Evolutionary conservation across 2,113 vertebrate genomes (phyloP).

Genomic region (Gobius niger): DNA sequence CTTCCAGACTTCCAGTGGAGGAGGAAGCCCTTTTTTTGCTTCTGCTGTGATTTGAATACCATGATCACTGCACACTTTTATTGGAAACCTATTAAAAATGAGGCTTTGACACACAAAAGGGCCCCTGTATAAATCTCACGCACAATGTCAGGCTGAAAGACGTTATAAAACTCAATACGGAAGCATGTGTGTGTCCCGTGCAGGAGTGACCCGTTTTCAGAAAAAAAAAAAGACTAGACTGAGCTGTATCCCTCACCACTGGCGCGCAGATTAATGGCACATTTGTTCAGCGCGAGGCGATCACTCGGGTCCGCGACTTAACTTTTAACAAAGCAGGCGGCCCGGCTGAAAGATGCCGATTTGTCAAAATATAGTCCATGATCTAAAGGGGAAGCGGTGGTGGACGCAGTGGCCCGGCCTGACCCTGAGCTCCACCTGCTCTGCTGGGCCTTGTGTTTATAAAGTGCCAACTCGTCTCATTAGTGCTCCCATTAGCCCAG

Average conservation of each 20-base stretch:
- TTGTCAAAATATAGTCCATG: conserved; percentile 43
- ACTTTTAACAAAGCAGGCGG: conserved; percentile 57
- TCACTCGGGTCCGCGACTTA: conserved; percentile 41
- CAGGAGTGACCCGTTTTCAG: conserved; percentile 40
- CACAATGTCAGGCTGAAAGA: conserved; percentile 71
- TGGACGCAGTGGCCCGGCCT: conserved; percentile 51
- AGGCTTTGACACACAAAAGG: conserved; percentile 79
- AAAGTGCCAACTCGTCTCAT: conserved; percentile 74
- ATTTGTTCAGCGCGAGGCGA: conserved; percentile 53
- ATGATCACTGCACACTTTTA: conserved; percentile 78
- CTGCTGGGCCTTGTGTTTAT: conserved; percentile 62
- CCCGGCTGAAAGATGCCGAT: conserved; percentile 50
- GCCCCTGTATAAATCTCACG: conserved; percentile 72
- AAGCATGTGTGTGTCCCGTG: conserved; percentile 55
- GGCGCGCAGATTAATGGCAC: conserved; percentile 55
- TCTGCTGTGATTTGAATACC: conserved; percentile 77
- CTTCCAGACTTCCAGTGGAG: conserved; percentile 74
- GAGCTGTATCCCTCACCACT: conserved; percentile 35
- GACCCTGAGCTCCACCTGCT: conserved; percentile 65
- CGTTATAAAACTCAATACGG: conserved; percentile 62
- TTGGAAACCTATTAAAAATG: conserved; percentile 75
- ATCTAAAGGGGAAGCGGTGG: conserved; percentile 38
- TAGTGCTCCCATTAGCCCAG: conserved; percentile 57
- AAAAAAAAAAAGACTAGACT: conserved; percentile 31
- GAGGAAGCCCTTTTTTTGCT: conserved; percentile 68